Conservation (phyloP, 2,797 vertebrate genomes). For the Mus caroli region DNA sequence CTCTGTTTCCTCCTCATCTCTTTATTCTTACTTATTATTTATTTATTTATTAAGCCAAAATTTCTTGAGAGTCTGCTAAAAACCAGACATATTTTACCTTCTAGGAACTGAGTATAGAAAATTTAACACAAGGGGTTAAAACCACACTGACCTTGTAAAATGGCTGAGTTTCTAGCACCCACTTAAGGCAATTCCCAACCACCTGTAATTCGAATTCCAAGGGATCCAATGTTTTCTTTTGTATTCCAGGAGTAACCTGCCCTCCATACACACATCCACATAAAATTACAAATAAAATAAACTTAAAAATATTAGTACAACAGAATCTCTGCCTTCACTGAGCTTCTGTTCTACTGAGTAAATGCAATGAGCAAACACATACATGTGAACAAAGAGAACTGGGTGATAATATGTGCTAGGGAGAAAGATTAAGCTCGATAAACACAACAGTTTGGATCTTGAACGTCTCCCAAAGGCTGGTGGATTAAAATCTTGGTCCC, state of each 20-base stretch:
- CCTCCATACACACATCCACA: neutral
- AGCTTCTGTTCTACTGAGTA: neutral
- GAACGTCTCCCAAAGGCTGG: neutral
- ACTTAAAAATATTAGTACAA: neutral
- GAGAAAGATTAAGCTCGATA: slow-evolving; percentile 30
- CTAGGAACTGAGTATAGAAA: neutral
- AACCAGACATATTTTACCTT: neutral
- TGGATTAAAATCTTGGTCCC: neutral
- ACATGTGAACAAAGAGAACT: neutral
- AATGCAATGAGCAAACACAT: neutral
- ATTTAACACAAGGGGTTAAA: neutral
- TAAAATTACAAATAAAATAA: neutral
- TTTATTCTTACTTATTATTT: neutral
- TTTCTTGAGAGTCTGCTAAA: slow-evolving; percentile 11
- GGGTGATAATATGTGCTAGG: neutral
- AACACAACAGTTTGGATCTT: neutral
- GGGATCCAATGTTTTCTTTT: neutral
- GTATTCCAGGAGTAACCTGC: no score
- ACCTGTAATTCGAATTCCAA: neutral
- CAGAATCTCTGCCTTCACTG: neutral
- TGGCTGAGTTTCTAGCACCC: neutral
- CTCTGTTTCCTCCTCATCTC: neutral
- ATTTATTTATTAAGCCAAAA: slow-evolving; percentile 35
- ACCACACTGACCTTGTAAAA: neutral
- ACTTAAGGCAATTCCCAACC: neutral